A percentile compares a stretch with the other conserved stretches of the same genome.
phyloP scores from a whole-genome alignment of 2,797 vertebrate species.

The Sus cebifrons region DNA sequence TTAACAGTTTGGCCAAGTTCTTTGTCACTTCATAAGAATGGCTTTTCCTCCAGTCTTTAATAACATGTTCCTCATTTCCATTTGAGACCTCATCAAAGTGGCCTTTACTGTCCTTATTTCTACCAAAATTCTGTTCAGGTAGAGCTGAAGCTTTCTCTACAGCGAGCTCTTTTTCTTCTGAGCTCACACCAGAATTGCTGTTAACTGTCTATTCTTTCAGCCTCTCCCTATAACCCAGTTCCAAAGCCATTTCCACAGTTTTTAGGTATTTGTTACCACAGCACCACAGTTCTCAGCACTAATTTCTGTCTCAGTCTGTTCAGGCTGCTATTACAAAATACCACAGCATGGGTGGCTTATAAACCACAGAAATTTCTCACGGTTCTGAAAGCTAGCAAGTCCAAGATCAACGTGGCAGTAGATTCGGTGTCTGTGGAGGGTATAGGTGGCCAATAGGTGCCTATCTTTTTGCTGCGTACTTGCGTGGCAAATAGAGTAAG shows the following conservation, averaged over 20 bases:
- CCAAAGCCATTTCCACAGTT: not conserved
- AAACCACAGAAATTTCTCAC: not conserved
- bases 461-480: not conserved
- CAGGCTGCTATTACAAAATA: not conserved
- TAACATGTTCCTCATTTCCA: not conserved
- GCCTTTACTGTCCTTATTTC: not conserved
- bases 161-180: not conserved
- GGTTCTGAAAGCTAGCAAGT: not conserved
- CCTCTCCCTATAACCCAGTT: not conserved
- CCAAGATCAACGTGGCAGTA: not conserved
- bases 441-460: not conserved
- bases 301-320: not conserved
- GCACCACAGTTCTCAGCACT: not conserved
- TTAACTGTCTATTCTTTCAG: not conserved
- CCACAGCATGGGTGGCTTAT: not conserved
- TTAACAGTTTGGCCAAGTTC: not conserved
- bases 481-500: not conserved
- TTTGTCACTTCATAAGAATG: not conserved
- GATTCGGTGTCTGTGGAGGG: not conserved
- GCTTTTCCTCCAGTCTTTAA: not conserved
- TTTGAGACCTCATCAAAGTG: not conserved
- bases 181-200: not conserved
- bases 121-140: not conserved
- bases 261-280: not conserved
- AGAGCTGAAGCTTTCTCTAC: not conserved